These are phyloP conservation scores for Exephanes ischioxanthus DNA, from an alignment of 2,888 invertebrate genomes.

Conservation along the genomic window DNA sequence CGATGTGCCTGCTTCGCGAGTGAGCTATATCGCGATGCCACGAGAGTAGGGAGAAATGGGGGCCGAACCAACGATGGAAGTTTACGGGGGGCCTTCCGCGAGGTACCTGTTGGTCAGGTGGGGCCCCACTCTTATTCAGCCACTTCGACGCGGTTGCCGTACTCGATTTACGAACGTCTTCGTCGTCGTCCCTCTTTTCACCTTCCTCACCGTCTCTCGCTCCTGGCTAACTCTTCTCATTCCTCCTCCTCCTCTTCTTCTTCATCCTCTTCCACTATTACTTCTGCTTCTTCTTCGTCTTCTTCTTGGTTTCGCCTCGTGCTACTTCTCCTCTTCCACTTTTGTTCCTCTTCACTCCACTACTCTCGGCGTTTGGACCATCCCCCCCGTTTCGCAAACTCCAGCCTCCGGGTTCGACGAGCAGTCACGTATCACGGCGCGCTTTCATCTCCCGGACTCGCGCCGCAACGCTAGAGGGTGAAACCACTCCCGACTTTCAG, in stretches of 20 bases:
- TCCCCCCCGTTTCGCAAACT: slow-evolving; percentile 53
- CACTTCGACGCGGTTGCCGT: slow-evolving; percentile 57
- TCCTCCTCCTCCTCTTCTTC: slow-evolving; percentile 46
- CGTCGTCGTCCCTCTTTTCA: slow-evolving; percentile 44
- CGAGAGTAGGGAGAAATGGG: slow-evolving; percentile 75
- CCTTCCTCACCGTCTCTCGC: slow-evolving; percentile 39
- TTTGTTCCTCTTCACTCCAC: slow-evolving; percentile 60
- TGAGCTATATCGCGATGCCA: slow-evolving; percentile 43
- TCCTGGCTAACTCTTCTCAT: slow-evolving; percentile 65
- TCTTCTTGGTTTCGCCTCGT: slow-evolving; percentile 37
- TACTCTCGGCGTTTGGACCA: slow-evolving; percentile 55
- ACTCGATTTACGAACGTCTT: slow-evolving; percentile 59
- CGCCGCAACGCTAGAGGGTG: slow-evolving; percentile 12
- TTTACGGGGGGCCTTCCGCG: slow-evolving; percentile 77
- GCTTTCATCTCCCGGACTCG: slow-evolving; percentile 60
- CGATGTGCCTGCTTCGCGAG: slow-evolving; percentile 37
- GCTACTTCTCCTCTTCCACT: slow-evolving; percentile 39
- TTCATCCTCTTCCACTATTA: slow-evolving; percentile 31
- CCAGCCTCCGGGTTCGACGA: slow-evolving; percentile 63
- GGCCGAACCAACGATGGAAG: slow-evolving; percentile 80
- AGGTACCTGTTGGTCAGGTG: slow-evolving; percentile 82
- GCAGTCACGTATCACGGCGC: slow-evolving; percentile 65
- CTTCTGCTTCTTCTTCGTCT: slow-evolving; percentile 56
- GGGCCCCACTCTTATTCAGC: slow-evolving; percentile 75
- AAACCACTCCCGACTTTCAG: slow-evolving; percentile 48